Evolutionary conservation across 2,113 vertebrate genomes (phyloP).

Genomic region (Brachionichthys hirsutus): DNA sequence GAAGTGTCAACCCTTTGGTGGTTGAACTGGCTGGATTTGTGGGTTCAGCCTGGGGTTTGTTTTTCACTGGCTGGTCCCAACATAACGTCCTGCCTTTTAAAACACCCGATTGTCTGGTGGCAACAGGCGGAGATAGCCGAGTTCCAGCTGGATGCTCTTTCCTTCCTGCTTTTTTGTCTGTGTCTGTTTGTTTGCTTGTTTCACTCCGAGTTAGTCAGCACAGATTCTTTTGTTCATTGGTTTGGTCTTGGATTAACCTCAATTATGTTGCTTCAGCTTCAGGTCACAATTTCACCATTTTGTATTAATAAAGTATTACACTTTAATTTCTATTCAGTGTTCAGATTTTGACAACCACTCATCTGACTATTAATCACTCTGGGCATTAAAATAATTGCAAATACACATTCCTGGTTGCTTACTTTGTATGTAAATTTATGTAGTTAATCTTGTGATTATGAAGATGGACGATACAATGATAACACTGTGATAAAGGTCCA

Average conservation of each 20-base stretch:
- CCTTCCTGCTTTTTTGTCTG: neutral
- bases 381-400: neutral
- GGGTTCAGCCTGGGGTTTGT: neutral
- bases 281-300: neutral
- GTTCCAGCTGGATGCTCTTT: too few species aligned
- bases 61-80: neutral
- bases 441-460: neutral
- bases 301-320: neutral
- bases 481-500: neutral
- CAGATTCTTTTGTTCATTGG: neutral
- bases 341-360: neutral
- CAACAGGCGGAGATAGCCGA: neutral
- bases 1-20: neutral
- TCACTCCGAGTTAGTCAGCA: neutral
- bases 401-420: neutral
- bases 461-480: neutral
- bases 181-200: neutral
- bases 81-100: neutral
- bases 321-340: neutral
- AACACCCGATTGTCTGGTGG: neutral
- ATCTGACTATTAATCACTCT: neutral
- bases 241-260: neutral
- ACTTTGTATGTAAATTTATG: neutral
- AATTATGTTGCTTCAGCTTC: neutral
- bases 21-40: neutral